Conservation (phyloP, 2,113 vertebrate genomes). For the Passer montanus region DNA sequence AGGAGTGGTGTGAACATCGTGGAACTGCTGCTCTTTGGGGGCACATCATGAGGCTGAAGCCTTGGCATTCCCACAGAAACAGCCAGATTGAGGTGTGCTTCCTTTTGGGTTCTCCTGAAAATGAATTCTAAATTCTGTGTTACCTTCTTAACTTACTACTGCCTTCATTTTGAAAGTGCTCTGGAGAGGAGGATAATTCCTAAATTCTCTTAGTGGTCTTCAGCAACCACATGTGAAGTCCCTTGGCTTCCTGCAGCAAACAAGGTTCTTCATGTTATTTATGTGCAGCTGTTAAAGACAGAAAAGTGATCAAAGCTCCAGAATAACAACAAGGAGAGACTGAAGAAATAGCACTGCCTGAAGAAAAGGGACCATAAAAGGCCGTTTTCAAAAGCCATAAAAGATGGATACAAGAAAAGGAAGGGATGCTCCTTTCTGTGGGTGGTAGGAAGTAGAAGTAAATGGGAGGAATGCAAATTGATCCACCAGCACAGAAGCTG, state of each 20-base stretch:
- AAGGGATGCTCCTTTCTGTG: background rate
- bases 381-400: background rate
- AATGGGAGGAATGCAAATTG: background rate
- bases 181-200: background rate
- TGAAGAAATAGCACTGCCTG: background rate
- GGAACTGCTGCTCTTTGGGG: background rate
- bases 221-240: rapidly evolving
- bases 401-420: background rate
- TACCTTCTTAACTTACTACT: background rate
- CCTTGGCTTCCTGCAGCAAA: background rate
- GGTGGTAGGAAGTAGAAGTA: background rate
- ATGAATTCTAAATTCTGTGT: background rate
- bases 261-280: rapidly evolving
- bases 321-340: background rate
- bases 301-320: background rate
- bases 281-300: background rate
- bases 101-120: background rate
- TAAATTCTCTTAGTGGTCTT: background rate
- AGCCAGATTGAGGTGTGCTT: background rate
- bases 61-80: background rate
- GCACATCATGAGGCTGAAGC: background rate
- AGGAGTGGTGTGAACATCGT: rapidly evolving
- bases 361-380: background rate
- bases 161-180: background rate
- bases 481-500: background rate